Evolutionary conservation across 2,113 vertebrate genomes (phyloP).

Genomic region (Gracilinanus agilis): DNA sequence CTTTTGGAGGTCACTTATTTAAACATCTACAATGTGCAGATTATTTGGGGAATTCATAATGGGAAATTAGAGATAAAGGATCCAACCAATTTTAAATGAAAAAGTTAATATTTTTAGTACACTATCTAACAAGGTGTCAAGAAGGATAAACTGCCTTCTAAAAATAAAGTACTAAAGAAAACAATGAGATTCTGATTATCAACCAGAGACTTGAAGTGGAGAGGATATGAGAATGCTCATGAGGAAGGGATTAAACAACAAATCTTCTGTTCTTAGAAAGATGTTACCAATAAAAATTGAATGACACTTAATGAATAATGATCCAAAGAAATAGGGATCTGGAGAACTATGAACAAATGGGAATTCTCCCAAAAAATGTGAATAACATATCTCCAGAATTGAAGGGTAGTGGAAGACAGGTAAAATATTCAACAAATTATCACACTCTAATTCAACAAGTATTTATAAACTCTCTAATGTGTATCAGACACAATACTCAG

Average conservation of each 20-base stretch:
- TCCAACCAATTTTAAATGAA: not conserved
- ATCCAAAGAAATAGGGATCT: not conserved
- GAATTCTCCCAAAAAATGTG: not conserved
- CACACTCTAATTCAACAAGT: not conserved
- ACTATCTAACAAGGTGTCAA: not conserved
- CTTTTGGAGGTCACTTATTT: not conserved
- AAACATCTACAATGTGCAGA: not conserved
- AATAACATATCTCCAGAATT: not conserved
- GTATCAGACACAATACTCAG: not conserved
- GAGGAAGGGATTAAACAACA: not conserved
- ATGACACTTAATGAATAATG: not conserved
- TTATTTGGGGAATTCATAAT: not conserved
- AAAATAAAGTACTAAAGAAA: not conserved
- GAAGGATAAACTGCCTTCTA: not conserved
- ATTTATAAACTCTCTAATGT: not conserved
- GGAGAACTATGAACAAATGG: not conserved
- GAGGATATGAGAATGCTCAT: not conserved
- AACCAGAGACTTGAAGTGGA: not conserved
- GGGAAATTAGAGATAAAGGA: not conserved
- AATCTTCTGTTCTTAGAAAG: not conserved
- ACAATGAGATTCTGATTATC: not conserved
- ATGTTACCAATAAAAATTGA: not conserved
- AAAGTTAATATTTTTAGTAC: not conserved
- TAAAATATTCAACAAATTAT: not conserved
- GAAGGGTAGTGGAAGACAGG: not conserved